Conservation (phyloP, 2,797 vertebrate species). For the Alfaro cultratus region DNA sequence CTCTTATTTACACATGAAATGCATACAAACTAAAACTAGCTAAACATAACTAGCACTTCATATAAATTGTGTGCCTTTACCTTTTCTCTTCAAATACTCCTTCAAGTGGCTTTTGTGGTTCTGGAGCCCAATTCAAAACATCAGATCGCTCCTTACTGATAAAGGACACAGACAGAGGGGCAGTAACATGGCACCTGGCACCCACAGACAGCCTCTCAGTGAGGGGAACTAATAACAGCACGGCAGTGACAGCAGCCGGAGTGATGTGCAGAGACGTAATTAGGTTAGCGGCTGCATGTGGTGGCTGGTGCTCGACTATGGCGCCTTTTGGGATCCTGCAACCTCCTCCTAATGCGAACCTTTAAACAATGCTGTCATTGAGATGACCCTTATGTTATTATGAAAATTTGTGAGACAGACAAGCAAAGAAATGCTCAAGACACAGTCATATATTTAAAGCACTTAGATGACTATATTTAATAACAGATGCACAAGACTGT, state of each 20-base stretch:
- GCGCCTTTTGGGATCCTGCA: constrained; percentile 62
- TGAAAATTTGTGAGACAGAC: neutral
- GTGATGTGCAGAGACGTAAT: constrained; percentile 74
- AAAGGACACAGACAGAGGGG: constrained; percentile 41
- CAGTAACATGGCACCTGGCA: constrained; percentile 49
- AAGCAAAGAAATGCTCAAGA: neutral
- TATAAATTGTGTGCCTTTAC: neutral
- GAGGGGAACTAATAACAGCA: constrained; percentile 64
- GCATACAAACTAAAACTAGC: neutral
- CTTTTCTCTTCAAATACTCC: neutral
- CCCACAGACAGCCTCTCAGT: constrained; percentile 56
- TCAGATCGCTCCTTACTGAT: constrained; percentile 14
- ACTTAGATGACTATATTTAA: constrained; percentile 71
- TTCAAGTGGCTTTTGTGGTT: neutral
- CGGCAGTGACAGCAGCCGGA: constrained; percentile 65
- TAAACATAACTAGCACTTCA: neutral
- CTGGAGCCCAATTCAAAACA: constrained; percentile 7
- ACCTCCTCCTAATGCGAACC: constrained; percentile 39
- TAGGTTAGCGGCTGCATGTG: constrained; percentile 73
- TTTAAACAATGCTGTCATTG: constrained; percentile 58
- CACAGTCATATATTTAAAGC: constrained; percentile 27
- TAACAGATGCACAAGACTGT: constrained; percentile 70
- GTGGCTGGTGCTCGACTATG: constrained; percentile 61
- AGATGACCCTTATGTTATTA: constrained; percentile 36
- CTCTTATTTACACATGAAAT: neutral